Evolutionary conservation across 2,113 vertebrate species (phyloP).

Genomic region (Chamaetylas fuelleborni): DNA sequence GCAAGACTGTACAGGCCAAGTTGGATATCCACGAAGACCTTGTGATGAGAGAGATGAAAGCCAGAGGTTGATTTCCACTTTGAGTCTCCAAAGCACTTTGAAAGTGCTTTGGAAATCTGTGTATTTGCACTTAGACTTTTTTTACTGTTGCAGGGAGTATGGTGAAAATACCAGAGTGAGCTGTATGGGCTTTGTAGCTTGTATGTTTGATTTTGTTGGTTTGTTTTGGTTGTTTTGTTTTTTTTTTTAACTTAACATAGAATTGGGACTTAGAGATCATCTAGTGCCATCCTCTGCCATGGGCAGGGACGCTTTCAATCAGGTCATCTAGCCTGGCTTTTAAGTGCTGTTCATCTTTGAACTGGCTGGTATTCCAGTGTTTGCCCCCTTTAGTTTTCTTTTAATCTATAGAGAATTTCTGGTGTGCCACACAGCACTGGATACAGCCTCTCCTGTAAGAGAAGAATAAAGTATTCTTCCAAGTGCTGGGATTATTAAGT

Average conservation of each 20-base stretch:
- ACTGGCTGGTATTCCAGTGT: neutral
- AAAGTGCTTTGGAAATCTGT: neutral
- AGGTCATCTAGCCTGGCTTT: neutral
- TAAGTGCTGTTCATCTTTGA: neutral
- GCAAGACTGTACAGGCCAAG: constrained; percentile 88
- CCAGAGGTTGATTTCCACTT: neutral
- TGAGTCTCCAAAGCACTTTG: neutral
- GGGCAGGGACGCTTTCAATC: neutral
- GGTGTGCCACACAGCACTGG: neutral
- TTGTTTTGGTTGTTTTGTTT: too few relatives aligned
- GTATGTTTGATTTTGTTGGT: neutral
- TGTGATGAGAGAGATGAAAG: neutral
- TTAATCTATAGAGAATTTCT: neutral
- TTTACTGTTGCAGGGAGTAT: neutral
- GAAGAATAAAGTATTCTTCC: neutral
- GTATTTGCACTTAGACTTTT: constrained; percentile 44
- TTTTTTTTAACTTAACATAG: neutral
- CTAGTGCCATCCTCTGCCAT: neutral
- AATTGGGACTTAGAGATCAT: neutral
- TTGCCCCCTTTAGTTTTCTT: neutral
- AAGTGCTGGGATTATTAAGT: neutral
- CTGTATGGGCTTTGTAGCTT: neutral
- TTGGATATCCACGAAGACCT: constrained; percentile 78
- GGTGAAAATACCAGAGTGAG: neutral
- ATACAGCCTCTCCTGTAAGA: neutral